A percentile compares a stretch with the other conserved stretches of the same genome.
Evolutionary conservation across 2,797 vertebrate genomes (phyloP).

Genomic region (Pantherophis vulpinus): DNA sequence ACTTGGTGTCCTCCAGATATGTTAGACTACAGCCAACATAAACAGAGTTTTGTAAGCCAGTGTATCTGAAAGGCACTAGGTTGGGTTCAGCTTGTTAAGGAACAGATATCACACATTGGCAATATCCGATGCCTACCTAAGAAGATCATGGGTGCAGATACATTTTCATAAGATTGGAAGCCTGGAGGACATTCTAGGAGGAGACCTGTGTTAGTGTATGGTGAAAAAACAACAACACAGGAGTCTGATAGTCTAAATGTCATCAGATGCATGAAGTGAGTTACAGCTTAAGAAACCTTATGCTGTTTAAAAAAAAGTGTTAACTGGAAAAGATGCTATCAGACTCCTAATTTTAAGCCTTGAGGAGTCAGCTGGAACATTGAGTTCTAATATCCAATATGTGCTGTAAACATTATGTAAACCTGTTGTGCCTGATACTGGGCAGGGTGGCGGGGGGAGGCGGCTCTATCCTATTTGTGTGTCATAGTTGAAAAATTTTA

Average conservation of each 20-base stretch:
- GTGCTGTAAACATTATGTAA: not conserved
- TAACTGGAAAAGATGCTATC: not conserved
- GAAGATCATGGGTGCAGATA: not conserved
- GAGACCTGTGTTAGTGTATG: not conserved
- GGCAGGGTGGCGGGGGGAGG: not conserved
- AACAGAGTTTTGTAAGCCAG: not conserved
- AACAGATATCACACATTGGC: not conserved
- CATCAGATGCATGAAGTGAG: not conserved
- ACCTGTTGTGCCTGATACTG: slow-evolving; percentile 2
- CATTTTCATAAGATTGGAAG: not conserved
- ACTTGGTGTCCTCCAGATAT: not conserved
- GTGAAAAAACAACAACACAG: not conserved
- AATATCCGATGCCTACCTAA: not conserved
- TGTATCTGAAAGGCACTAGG: not conserved
- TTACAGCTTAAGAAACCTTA: not conserved
- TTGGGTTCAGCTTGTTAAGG: not conserved
- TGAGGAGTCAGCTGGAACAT: not conserved
- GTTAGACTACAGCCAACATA: not conserved
- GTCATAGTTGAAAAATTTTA: not conserved
- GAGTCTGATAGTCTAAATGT: not conserved
- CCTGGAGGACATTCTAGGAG: not conserved
- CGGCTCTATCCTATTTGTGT: not conserved
- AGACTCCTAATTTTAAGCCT: not conserved
- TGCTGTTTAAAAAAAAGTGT: not conserved
- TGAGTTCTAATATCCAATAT: not conserved